These are phyloP conservation scores for Synanceia verrucosa DNA, from an alignment of 2,797 vertebrate species.

Conservation along the genomic window DNA sequence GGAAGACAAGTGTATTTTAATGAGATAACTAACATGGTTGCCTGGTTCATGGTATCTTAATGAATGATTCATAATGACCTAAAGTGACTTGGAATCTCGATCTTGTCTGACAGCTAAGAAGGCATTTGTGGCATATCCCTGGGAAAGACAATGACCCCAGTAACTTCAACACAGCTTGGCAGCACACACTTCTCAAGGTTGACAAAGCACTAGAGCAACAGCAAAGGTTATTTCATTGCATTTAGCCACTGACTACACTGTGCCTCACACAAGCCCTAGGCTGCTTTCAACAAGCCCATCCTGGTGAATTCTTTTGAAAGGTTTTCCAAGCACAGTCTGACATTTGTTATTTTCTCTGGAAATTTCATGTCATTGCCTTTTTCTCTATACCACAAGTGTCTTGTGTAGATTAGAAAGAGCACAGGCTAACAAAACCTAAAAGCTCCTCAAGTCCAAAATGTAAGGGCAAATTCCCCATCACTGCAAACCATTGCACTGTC, in stretches of 20 bases:
- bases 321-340: constrained; percentile 54
- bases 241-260: constrained; percentile 60
- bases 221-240: constrained; percentile 65
- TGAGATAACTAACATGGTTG: constrained; percentile 50
- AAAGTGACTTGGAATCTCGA: constrained; percentile 67
- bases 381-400: constrained; percentile 35
- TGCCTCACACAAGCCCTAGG: constrained; percentile 56
- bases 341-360: constrained; percentile 62
- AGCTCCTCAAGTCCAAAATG: constrained; percentile 60
- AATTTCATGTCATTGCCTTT: constrained; percentile 58
- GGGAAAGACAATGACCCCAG: constrained; percentile 61
- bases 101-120: constrained; percentile 76
- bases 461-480: constrained; percentile 59
- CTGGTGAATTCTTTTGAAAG: constrained; percentile 52
- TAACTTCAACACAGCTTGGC: constrained; percentile 61
- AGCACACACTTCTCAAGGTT: constrained; percentile 69
- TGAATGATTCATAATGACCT: constrained; percentile 74
- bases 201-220: constrained; percentile 53
- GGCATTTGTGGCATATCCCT: constrained; percentile 61
- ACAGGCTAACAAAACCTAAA: constrained; percentile 54
- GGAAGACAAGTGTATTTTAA: constrained; percentile 49
- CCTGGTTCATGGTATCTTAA: constrained; percentile 62
- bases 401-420: constrained; percentile 60
- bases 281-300: constrained; percentile 62
- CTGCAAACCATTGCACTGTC: constrained; percentile 47